phyloP scores from a whole-genome alignment of 2,797 vertebrate genomes.

The Corythornis leucogaster region DNA sequence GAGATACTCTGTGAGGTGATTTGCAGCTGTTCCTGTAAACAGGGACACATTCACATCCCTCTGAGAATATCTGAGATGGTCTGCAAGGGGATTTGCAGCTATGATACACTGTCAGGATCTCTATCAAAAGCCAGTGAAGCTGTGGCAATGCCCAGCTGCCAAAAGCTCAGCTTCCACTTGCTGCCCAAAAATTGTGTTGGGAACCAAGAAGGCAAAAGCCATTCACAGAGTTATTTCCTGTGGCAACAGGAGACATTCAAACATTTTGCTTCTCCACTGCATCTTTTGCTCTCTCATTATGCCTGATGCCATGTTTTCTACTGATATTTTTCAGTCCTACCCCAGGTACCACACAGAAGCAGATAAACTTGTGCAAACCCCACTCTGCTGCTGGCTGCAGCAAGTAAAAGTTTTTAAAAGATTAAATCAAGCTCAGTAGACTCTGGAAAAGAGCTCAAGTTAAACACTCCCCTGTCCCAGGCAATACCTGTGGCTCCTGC shows the following conservation, averaged over 20 bases:
- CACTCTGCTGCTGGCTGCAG: background rate
- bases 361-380: background rate
- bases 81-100: background rate
- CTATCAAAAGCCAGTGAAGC: background rate
- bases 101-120: background rate
- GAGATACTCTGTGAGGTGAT: background rate
- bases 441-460: background rate
- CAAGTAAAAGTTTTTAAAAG: background rate
- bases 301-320: background rate
- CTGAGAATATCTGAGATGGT: background rate
- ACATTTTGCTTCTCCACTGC: background rate
- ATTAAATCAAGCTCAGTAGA: background rate
- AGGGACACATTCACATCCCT: background rate
- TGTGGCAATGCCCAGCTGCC: background rate
- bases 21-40: background rate
- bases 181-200: background rate
- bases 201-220: background rate
- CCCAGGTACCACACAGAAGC: background rate
- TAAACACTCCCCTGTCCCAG: fast-evolving
- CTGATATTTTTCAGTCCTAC: background rate
- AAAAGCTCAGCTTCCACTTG: background rate
- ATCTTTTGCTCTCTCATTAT: background rate
- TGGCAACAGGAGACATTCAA: background rate
- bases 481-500: background rate
- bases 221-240: background rate